A percentile compares a stretch with the other conserved stretches of the same genome.
Conservation (phyloP, 1,140 invertebrate genomes). For the Whitmania pigra region DNA sequence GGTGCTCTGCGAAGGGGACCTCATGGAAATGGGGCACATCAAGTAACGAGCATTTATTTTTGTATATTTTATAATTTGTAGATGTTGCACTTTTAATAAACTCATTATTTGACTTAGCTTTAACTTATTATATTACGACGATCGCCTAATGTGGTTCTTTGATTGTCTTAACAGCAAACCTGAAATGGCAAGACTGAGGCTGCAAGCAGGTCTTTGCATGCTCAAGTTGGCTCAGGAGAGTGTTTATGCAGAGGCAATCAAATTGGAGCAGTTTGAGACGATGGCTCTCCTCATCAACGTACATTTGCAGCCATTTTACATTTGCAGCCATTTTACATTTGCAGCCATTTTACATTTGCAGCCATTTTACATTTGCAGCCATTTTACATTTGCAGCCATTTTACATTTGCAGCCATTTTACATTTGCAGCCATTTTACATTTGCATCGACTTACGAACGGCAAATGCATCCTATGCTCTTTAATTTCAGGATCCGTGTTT, state of each 20-base stretch:
- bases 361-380: constrained; percentile 45
- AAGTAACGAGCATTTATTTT: constrained; percentile 39
- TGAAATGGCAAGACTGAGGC: constrained; percentile 79
- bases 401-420: constrained; percentile 47
- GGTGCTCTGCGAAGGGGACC: constrained; percentile 73
- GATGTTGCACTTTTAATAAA: too few species aligned
- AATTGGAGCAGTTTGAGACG: constrained; percentile 83
- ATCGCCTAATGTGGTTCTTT: constrained; percentile 7
- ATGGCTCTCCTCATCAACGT: constrained; percentile 77
- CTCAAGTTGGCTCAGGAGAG: constrained; percentile 90
- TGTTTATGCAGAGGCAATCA: constrained; percentile 83
- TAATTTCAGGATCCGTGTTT: constrained; percentile 63
- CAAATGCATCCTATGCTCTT: neutral
- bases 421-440: constrained; percentile 38
- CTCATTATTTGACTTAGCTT: too few species aligned
- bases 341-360: constrained; percentile 44
- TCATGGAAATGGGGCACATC: constrained; percentile 50
- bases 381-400: constrained; percentile 46
- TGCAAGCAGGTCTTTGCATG: constrained; percentile 84
- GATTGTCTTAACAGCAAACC: constrained; percentile 53
- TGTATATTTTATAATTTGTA: too few species aligned
- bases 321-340: constrained; percentile 43
- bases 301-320: constrained; percentile 39
- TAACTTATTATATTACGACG: neutral
- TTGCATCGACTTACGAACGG: neutral